Evolutionary conservation across 2,797 vertebrate genomes (phyloP).

Genomic region (Gambusia yucatana): DNA sequence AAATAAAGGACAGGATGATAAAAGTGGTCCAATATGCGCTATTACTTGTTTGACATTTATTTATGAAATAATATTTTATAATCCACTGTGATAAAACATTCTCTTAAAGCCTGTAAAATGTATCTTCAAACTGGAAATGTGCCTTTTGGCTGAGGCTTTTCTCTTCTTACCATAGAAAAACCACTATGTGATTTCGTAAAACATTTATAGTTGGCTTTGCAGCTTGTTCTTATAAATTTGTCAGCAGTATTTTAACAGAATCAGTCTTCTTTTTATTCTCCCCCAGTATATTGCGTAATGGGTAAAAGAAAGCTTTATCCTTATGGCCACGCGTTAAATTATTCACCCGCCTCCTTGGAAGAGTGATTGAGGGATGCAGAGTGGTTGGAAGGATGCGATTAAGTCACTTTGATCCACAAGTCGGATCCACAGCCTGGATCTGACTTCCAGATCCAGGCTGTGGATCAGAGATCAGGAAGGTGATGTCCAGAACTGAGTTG

Average conservation of each 20-base stretch:
- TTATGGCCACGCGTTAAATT: conserved; percentile 74
- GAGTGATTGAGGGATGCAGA: conserved; percentile 33
- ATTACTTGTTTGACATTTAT: conserved; percentile 44
- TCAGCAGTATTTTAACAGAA: conserved; percentile 75
- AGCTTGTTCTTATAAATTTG: conserved; percentile 83
- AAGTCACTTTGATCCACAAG: conserved; percentile 17
- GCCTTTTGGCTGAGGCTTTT: conserved; percentile 10
- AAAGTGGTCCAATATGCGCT: conserved; percentile 38
- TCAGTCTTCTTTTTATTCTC: conserved; percentile 34
- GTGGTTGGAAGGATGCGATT: conserved; percentile 22
- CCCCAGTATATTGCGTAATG: conserved; percentile 75
- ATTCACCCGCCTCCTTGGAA: conserved; percentile 66
- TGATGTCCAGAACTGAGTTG: conserved; percentile 14
- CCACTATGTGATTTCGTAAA: conserved; percentile 63
- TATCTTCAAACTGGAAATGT: conserved; percentile 45
- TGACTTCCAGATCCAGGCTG: conserved; percentile 4
- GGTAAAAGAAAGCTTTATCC: conserved; percentile 70
- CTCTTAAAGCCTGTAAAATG: conserved; percentile 56
- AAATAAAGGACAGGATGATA: conserved; percentile 51
- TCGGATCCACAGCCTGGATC: too few relatives aligned
- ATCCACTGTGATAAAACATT: conserved; percentile 33
- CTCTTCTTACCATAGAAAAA: conserved; percentile 50
- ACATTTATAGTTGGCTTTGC: conserved; percentile 79
- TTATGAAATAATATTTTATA: conserved; percentile 53
- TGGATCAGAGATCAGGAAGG: conserved; percentile 22